Percentiles rank a stretch among this genome's conserved stretches.
These are phyloP conservation scores for Rhagium mordax DNA, from an alignment of 2,888 invertebrate genomes.

Conservation along the genomic window DNA sequence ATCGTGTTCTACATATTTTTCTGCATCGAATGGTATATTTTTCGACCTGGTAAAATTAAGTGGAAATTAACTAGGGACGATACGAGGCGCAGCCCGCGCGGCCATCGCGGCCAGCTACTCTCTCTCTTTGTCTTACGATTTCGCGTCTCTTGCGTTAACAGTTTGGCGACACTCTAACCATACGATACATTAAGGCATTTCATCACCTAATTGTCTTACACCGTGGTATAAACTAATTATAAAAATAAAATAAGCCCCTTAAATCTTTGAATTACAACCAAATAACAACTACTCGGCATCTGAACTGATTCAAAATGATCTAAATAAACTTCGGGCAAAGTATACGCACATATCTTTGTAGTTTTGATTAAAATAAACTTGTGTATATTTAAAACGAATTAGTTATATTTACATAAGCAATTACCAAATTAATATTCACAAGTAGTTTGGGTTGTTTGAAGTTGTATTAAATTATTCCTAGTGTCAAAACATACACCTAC, in stretches of 20 bases:
- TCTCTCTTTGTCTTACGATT: too few relatives aligned
- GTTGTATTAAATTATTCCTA: not conserved
- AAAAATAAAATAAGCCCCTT: not conserved
- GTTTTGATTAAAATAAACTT: not conserved
- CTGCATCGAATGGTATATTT: too few relatives aligned
- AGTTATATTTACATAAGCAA: not conserved
- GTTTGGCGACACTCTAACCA: too few relatives aligned
- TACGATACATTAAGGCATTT: too few relatives aligned
- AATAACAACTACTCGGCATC: not conserved
- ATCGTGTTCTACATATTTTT: too few relatives aligned
- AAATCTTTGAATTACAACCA: not conserved
- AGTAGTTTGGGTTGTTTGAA: not conserved
- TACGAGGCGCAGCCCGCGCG: too few relatives aligned
- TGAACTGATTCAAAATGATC: not conserved
- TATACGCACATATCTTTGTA: not conserved
- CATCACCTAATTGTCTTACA: too few relatives aligned
- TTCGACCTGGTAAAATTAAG: too few relatives aligned
- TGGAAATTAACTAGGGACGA: too few relatives aligned
- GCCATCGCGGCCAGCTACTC: too few relatives aligned
- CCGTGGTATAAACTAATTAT: too few relatives aligned
- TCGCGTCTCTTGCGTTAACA: too few relatives aligned
- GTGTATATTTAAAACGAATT: not conserved
- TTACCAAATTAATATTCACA: constrained; percentile 1
- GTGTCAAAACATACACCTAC: constrained; percentile 6
- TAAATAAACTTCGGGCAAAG: not conserved